phyloP scores from a whole-genome alignment of 1,140 invertebrate genomes.

The Ptiloglossa arizonensis region DNA sequence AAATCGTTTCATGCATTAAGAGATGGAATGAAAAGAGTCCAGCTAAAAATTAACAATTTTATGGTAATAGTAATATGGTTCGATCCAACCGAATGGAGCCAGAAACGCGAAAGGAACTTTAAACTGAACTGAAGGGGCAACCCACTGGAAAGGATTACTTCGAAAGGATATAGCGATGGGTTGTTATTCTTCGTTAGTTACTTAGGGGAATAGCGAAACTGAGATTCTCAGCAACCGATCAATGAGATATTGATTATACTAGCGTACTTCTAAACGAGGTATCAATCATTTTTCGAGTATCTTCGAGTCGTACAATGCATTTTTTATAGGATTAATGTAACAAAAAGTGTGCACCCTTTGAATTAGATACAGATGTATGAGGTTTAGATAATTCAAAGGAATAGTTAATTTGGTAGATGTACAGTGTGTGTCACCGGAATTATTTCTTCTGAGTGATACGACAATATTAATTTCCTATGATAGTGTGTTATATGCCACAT shows the following conservation, averaged over 20 bases:
- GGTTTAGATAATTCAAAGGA: too few species aligned
- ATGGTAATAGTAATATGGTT: slow-evolving; percentile 19
- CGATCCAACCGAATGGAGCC: background rate
- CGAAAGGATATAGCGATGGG: background rate
- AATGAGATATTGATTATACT: slow-evolving; percentile 17
- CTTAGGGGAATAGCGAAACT: slow-evolving; percentile 1
- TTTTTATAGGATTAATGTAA: too few species aligned
- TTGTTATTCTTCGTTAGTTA: slow-evolving; percentile 39
- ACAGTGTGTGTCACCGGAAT: too few species aligned
- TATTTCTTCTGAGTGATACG: too few species aligned
- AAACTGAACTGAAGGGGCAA: background rate
- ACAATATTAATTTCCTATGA: too few species aligned
- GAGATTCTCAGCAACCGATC: background rate
- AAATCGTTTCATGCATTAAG: background rate
- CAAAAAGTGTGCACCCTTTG: too few species aligned
- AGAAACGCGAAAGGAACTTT: slow-evolving; percentile 12
- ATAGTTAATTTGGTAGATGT: too few species aligned
- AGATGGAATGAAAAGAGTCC: background rate
- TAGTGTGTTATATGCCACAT: too few species aligned
- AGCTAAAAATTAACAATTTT: background rate
- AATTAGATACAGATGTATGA: too few species aligned
- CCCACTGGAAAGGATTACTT: background rate
- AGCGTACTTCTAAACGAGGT: background rate
- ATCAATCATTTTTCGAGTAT: background rate
- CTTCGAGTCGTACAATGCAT: too few species aligned